Base-by-base conservation (phyloP, 2,888 invertebrate genomes). In the Ennomos erosarius region DNA sequence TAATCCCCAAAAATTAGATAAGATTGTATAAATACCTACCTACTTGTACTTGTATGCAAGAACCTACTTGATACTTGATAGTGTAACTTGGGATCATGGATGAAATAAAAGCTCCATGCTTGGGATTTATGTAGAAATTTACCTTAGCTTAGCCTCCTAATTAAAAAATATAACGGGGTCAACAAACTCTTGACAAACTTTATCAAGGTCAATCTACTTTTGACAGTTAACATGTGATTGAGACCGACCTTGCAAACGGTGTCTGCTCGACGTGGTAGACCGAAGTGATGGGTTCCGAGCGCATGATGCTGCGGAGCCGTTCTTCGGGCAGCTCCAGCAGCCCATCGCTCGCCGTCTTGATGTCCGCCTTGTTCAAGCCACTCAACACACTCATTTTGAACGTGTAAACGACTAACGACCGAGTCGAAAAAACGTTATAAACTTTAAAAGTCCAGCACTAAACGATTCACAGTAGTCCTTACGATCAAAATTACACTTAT, bases 241-340 rank as follows among this genome's bases (percentile, higher is more conserved):
- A 48, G 44, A 79, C 93, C 92, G 93, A 96, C 96, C 96, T 96
- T 93, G 96, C 96, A 93, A 96, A 96, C 80, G 96, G 96, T 79
- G 96, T 96, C 90, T 96, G 95, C 88, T 96, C 96, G 77, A 96
- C 96, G 87, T 96, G 95, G 88, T 96, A 96, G 70, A 95, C 94
- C 75, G 95, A 95, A 74, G 95, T 94, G 87, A 96, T 96, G 75
- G 96, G 94, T 82, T 95, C 95, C 82, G 94, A 93, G 75, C 95
- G 95, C 85, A 96, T 94, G 82, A 96, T 91, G 83, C 93, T 93
- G 76, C 94, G 93, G 75, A 96, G 90, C 79, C 94, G 92, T 75
- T 95, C 95, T 83, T 95, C 94, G 57, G 94, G 94, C 78, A 96
- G 92, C 90, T 95, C 95, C 86, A 96, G 90, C 75, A 96, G 94